Evolutionary conservation across 1,140 invertebrate genomes (phyloP).

Genomic region (Aphis craccivora): DNA sequence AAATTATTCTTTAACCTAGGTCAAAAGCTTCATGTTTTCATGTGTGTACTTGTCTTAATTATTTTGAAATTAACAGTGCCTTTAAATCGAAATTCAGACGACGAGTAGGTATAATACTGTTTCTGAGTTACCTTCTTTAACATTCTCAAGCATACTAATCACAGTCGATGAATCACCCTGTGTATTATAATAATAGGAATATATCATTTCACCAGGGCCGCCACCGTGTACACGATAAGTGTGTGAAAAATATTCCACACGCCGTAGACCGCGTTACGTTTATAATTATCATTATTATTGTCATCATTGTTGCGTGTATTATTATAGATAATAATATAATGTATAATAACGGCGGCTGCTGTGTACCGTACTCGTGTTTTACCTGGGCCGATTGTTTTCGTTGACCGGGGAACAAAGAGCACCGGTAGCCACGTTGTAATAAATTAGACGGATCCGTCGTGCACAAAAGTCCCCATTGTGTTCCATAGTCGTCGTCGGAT

Average conservation of each 20-base stretch:
- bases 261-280: too few species aligned
- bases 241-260: not conserved
- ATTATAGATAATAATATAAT: not conserved
- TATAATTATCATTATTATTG: too few species aligned
- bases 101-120: not conserved
- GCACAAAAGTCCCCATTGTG: slow-evolving; percentile 38
- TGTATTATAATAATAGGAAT: not conserved
- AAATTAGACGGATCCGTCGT: slow-evolving; percentile 28
- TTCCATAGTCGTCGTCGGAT: not conserved
- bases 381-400: not conserved
- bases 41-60: not conserved
- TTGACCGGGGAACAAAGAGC: not conserved
- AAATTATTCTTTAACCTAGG: too few species aligned
- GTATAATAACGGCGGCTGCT: not conserved
- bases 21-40: not conserved
- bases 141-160: not conserved
- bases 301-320: not conserved
- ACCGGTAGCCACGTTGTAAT: not conserved
- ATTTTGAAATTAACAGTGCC: not conserved
- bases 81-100: not conserved
- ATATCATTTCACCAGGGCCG: too few species aligned
- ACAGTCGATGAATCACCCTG: not conserved
- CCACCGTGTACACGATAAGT: not conserved
- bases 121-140: not conserved
- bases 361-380: not conserved